Evolutionary conservation across 2,113 vertebrate species (phyloP), one percentile per base, ranked within the genome.

Genomic region (Hystrix brachyura): DNA sequence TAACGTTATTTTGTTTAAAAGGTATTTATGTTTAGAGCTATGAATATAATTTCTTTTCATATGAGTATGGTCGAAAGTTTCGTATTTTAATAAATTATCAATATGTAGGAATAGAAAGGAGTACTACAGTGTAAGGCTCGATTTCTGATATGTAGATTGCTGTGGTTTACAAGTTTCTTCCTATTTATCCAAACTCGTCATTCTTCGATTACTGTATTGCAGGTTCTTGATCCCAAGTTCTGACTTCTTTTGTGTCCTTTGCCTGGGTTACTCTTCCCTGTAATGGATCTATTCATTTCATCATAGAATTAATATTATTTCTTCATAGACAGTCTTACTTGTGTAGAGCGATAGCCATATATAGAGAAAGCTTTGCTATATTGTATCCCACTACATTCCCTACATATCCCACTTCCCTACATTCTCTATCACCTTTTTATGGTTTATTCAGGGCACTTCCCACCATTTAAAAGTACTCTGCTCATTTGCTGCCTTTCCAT

Each of bases 1-100:
- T 43, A 82, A 46, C 34, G 32, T 65, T 87, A 89, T 67, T 92
- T 69, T 67, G 14, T n/a, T 84, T 78, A 43, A 94, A 78, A 94
- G 59, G 23, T 62, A 59, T 59, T 81, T 43, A 81, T n/a, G 51
- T 86, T 38, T 43, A 51, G 85, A 46, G 34, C 3, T 83, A 51
- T 67, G 48, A 87, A 82, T 59, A 23, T 65, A 69, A 69, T 65
- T 65, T 81, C 57, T 65, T 81, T 29, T 67, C 64, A 38, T 43
- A 38, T 51, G 48, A 59, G 51, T 76, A 76, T 53, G 38, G 12
- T 55, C 67, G 13, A 76, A 82, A 55, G 11, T 11, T 4, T 79
- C 79, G 34, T 60, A 43, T 32, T 88, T 82, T 83, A 82, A 72
- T 46, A 72, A 34, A 34, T 15, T 48, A 60, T 57, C 38, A 48